phyloP scores from a whole-genome alignment of 1,140 invertebrate genomes.

The Aphaenogaster floridana region DNA sequence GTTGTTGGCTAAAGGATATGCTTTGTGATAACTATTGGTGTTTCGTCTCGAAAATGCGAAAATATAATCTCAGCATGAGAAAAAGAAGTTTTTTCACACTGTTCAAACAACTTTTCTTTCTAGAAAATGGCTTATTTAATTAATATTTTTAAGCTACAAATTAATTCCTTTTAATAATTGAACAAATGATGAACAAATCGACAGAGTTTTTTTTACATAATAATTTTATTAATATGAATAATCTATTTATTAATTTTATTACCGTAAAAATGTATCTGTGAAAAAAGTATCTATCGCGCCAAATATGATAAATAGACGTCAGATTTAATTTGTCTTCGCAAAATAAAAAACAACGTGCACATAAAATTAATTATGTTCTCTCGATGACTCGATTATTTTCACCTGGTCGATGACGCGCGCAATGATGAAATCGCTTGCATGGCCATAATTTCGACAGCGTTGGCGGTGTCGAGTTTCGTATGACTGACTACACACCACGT shows the following conservation, averaged over 20 bases:
- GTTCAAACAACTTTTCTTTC: neutral
- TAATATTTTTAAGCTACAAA: neutral
- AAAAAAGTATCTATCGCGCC: neutral
- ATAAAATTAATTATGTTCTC: neutral
- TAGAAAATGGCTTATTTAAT: neutral
- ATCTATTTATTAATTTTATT: neutral
- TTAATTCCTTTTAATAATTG: slow-evolving; percentile 1
- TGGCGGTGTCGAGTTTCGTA: slow-evolving; percentile 22
- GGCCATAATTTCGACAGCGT: slow-evolving; percentile 45
- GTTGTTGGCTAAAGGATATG: neutral
- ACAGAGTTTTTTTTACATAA: neutral
- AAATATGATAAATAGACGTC: neutral
- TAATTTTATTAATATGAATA: neutral
- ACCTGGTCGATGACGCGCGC: neutral
- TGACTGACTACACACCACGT: slow-evolving; percentile 14
- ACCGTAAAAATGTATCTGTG: too few relatives aligned
- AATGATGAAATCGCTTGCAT: neutral
- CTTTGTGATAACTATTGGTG: neutral
- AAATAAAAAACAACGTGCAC: neutral
- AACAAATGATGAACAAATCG: neutral
- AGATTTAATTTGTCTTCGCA: neutral
- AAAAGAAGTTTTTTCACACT: neutral
- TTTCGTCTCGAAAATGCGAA: neutral
- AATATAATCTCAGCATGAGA: neutral
- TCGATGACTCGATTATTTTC: neutral